Evolutionary conservation across 2,113 vertebrate species (phyloP), one percentile per base, ranked within the genome.

Genomic region (Cisticola juncidis): DNA sequence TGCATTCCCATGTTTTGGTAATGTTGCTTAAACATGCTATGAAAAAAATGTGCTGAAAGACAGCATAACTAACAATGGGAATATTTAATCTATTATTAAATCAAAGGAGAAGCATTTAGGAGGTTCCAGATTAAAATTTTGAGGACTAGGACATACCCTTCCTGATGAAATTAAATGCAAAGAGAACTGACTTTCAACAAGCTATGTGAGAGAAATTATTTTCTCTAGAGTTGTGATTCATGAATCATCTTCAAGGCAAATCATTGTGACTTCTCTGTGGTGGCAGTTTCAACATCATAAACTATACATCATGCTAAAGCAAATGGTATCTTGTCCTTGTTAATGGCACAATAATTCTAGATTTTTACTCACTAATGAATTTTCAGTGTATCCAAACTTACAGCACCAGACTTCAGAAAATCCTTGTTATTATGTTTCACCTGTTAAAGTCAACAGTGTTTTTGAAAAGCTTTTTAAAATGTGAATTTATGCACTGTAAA

Each of bases 191-290:
- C 48, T 92, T 92, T 56, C 68, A 95, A 48, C 51, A 92, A 93
- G 38, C 23, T 73, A 11, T 69, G 26, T 54, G 65, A 95, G 45
- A 84, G 35, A 88, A 95, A 90, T 84, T 6, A 72, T 91, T 96
- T 96, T 71, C 54, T 77, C 68, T 68, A 53, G 48, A 83, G 31
- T 91, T 70, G 86, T 64, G 74, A 88, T 86, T 88, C 91, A 96
- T 93, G 93, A 96, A 95, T 97, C 74, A 88, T 80, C 74, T 91
- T 93, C 92, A 94, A 87, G 57, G 76, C 64, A 97, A 93, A 97
- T 79, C 81, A 96, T 74, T 6, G 2, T 86, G 93, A 92, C 65
- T 90, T 91, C 86, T 84, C 47, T 95, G 53, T 81, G 77, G 72
- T 85, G 78, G 35, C 42, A 92, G 54, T 88, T 96, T 91, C 94